Base-by-base conservation (phyloP, 2,113 vertebrate species). In the Mirza zaza region DNA sequence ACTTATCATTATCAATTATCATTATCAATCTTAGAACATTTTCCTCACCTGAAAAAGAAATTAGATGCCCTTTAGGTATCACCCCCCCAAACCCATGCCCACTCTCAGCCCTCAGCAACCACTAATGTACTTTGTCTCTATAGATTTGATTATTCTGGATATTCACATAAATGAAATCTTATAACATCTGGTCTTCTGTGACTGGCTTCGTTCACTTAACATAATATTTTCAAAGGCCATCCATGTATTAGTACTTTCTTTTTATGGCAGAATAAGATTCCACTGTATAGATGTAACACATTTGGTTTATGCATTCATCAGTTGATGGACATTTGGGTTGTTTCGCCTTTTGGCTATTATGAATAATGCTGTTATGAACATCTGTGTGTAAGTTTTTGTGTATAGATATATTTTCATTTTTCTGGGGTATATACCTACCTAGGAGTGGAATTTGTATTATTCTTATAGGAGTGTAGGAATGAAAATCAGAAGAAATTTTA, bases 11-110 rank as follows among this genome's bases (percentile, higher is more conserved):
- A 45, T 45, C 45, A 45, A 45, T 45, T 45, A 45, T 45, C 45
- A 45, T 45, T 45, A 45, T 45, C 45, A 50, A 91, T 89, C 75
- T 81, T 17, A 86, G 87, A 52, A 84, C 61, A 84, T 87, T 68
- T 90, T 84, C 36, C 77, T 71, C 36, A 81, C 70, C 57, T 91
- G 29, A 87, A 71, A 90, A 95, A 91, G 32, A 88, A 96, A 81
- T 6, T 5, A 12, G 27, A 63, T 63, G 61, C 14, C n/a, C 25
- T 39, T 50, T 65, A 80, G 7, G 61, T 86, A 57, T 82, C 23
- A 90, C 36, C 15, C 5, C 5, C 25, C 29, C 29, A 57, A 61
- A 8, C 23, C 27, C n/a, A 76, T 50, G 25, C 32, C 57, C 79
- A 65, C 13, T n/a, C 32, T 10, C 6, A 63, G 36, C 21, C 17